These are phyloP conservation scores for Burhinus bistriatus DNA, from an alignment of 2,113 vertebrate genomes.

Conservation along the genomic window DNA sequence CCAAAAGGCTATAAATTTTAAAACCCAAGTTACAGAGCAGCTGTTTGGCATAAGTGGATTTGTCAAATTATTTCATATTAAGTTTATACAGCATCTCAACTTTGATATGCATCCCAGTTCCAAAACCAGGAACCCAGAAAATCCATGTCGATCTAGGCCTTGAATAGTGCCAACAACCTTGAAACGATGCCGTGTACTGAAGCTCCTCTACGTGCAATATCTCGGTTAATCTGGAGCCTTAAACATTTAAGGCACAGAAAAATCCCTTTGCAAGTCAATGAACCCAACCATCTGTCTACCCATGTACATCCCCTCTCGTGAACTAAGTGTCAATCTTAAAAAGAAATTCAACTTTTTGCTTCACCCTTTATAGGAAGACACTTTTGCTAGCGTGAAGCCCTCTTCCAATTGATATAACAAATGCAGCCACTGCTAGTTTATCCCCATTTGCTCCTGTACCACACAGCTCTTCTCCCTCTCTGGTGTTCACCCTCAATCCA, in stretches of 20 bases:
- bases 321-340: background rate
- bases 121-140: background rate
- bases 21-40: background rate
- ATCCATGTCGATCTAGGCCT: background rate
- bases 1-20: background rate
- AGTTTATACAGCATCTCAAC: background rate
- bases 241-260: background rate
- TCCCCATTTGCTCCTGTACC: background rate
- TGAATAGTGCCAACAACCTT: background rate
- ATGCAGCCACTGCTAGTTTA: background rate
- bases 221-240: background rate
- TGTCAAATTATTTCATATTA: background rate
- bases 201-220: background rate
- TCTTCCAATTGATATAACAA: background rate
- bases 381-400: background rate
- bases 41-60: background rate
- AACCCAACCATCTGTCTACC: background rate
- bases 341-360: background rate
- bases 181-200: rapidly evolving
- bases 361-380: background rate
- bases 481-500: background rate
- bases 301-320: background rate
- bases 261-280: background rate
- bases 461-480: background rate
- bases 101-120: background rate